Evolutionary conservation across 2,113 vertebrate genomes (phyloP).

Genomic region (Oreocharis arfaki): DNA sequence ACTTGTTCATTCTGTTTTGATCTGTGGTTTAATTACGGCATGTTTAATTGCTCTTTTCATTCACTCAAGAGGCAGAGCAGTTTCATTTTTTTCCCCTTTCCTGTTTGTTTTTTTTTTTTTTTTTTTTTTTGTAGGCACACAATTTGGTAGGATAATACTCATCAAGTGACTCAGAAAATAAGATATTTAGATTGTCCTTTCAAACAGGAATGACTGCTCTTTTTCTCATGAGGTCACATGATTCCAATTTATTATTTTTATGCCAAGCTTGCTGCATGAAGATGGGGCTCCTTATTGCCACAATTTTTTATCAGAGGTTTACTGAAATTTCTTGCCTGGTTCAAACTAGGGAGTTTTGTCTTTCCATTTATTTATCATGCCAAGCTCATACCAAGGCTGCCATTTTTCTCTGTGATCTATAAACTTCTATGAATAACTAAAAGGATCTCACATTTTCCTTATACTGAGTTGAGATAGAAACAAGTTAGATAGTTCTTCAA

Average conservation of each 20-base stretch:
- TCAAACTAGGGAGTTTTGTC: not conserved
- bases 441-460: not conserved
- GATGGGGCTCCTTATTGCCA: not conserved
- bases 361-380: not conserved
- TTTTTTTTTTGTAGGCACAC: not conserved
- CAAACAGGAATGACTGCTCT: not conserved
- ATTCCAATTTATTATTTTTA: not conserved
- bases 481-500: not conserved
- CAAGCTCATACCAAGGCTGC: not conserved
- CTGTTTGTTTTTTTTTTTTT: not conserved
- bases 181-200: not conserved
- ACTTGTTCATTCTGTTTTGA: constrained; percentile 21
- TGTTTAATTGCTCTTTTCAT: constrained; percentile 34
- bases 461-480: not conserved
- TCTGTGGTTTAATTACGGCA: not conserved
- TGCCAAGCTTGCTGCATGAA: not conserved
- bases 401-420: not conserved
- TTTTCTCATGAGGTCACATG: not conserved
- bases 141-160: not conserved
- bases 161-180: not conserved
- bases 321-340: not conserved
- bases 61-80: not conserved
- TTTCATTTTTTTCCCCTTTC: not conserved
- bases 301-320: not conserved
- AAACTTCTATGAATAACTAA: not conserved